Conservation (phyloP, 2,888 invertebrate species). For the Meghimatium bilineatum region DNA sequence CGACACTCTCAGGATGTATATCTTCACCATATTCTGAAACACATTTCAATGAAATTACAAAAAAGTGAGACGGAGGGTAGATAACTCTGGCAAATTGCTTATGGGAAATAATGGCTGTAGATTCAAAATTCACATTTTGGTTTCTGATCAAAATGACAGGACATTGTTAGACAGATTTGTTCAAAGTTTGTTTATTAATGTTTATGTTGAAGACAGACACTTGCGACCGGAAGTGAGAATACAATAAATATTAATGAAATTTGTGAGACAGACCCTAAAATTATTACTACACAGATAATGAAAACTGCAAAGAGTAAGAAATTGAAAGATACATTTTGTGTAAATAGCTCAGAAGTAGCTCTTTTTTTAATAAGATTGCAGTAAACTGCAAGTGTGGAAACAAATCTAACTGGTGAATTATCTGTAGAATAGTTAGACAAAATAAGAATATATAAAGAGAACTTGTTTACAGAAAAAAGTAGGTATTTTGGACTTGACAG, state of each 20-base stretch:
- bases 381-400: background rate
- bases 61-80: background rate
- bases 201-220: background rate
- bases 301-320: background rate
- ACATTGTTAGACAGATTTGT: background rate
- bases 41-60: too few species aligned
- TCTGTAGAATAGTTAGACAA: background rate
- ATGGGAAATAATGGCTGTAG: background rate
- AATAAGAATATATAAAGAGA: background rate
- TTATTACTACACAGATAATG: background rate
- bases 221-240: background rate
- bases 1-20: too few species aligned
- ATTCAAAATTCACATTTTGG: background rate
- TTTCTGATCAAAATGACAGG: conserved; percentile 1
- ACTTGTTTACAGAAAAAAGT: background rate
- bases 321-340: background rate
- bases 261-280: background rate
- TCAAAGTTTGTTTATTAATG: background rate
- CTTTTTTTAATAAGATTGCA: background rate
- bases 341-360: background rate
- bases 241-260: background rate
- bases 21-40: too few species aligned
- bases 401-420: too few species aligned
- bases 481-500: background rate
- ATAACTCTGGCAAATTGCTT: too few species aligned